phyloP scores from a whole-genome alignment of 1,140 invertebrate species.

The Piezodorus guildinii region DNA sequence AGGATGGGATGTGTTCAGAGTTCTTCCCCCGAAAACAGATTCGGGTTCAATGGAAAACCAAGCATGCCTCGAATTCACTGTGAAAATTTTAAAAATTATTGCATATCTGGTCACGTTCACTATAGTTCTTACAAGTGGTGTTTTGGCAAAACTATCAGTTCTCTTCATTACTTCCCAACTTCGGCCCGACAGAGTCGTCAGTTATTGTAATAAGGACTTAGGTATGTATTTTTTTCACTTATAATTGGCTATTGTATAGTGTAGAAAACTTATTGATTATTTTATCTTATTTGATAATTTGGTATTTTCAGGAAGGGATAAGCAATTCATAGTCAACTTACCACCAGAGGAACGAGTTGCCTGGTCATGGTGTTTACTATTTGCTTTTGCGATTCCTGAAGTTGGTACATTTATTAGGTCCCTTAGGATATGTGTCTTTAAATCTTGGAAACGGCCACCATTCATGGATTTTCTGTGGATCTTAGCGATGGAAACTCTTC shows the following conservation, averaged over 20 bases:
- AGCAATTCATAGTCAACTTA: slow-evolving; percentile 62
- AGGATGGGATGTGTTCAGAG: slow-evolving; percentile 91
- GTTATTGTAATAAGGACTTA: slow-evolving; percentile 72
- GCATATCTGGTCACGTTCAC: slow-evolving; percentile 75
- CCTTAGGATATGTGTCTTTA: slow-evolving; percentile 80
- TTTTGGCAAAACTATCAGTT: slow-evolving; percentile 73
- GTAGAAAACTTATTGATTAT: no score
- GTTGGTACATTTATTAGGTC: slow-evolving; percentile 73
- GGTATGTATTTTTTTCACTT: slow-evolving; percentile 41
- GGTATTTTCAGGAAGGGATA: slow-evolving; percentile 58
- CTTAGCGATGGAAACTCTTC: slow-evolving; percentile 71
- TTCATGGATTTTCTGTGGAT: slow-evolving; percentile 39
- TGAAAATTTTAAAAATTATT: slow-evolving; percentile 72
- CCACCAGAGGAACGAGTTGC: slow-evolving; percentile 73
- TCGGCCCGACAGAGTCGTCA: slow-evolving; percentile 54
- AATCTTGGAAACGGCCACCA: slow-evolving; percentile 35
- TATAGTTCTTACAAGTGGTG: slow-evolving; percentile 67
- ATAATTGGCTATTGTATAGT: no score
- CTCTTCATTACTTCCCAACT: slow-evolving; percentile 87
- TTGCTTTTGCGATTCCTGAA: slow-evolving; percentile 76
- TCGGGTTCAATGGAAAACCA: slow-evolving; percentile 80
- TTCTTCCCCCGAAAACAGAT: slow-evolving; percentile 75
- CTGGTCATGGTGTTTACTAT: slow-evolving; percentile 88
- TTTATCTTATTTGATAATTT: not conserved
- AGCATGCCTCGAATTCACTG: slow-evolving; percentile 70